phyloP scores from a whole-genome alignment of 2,888 invertebrate species.

The Hyalella azteca region DNA sequence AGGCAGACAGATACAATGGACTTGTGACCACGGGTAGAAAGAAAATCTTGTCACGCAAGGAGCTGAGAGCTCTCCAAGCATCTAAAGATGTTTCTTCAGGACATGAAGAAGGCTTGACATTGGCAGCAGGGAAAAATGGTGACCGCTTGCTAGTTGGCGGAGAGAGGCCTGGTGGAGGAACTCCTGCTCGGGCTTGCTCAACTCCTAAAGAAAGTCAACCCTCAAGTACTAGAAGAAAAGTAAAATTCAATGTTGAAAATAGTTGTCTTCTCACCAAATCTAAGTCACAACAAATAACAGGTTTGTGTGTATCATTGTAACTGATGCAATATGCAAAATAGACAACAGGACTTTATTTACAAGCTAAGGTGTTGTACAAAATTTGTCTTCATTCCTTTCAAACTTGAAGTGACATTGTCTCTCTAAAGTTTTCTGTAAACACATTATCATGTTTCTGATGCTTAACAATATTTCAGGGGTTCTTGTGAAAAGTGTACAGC shows the following conservation, averaged over 20 bases:
- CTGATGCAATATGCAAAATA: background rate
- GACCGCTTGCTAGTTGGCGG: too few species aligned
- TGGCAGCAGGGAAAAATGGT: too few species aligned
- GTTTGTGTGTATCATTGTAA: background rate
- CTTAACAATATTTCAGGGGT: background rate
- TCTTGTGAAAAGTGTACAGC: background rate
- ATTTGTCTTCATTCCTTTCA: background rate
- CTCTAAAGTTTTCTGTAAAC: background rate
- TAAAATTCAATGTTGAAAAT: background rate
- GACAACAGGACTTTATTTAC: background rate
- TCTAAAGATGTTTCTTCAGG: background rate
- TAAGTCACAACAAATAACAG: background rate
- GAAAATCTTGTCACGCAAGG: background rate
- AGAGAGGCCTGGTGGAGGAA: too few species aligned
- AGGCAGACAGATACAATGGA: background rate
- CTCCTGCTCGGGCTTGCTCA: constrained; percentile 18
- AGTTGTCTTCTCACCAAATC: background rate
- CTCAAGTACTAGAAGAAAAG: background rate
- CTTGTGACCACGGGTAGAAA: background rate
- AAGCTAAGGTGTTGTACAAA: background rate
- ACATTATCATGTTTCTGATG: background rate
- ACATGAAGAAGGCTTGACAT: background rate
- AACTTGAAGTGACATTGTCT: background rate
- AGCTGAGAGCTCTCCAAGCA: background rate
- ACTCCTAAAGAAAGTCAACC: background rate